Evolutionary conservation across 2,113 vertebrate species (phyloP), one percentile per base, ranked within the genome.

Genomic region (Thomomys bottae): DNA sequence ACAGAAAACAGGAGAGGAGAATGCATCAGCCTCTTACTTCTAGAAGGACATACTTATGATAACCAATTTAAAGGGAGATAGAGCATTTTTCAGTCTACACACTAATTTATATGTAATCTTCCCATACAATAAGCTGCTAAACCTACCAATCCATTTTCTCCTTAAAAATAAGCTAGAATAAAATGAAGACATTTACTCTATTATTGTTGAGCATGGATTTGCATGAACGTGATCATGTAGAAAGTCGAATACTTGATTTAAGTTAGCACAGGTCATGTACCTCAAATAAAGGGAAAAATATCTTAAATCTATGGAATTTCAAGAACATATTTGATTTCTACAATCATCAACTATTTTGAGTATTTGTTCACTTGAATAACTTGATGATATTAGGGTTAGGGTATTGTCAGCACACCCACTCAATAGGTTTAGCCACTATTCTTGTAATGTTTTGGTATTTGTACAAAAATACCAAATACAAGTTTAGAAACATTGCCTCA

Each of bases 281-380:
- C 80, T 7, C 24, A 70, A 68, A 81, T 84, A 23, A 45, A 49
- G 24, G 4, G 18, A 42, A 40, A 28, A n/a, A n/a, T n/a, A n/a
- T 71, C 5, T 75, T 80, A 76, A 89, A 88, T 78, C 14, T 30
- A 3, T 77, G 4, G 11, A 71, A 17, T 67, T 84, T 63, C 12
- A 83, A 70, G 8, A 26, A 36, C 9, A 5, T n/a, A n/a, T 81
- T 77, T 80, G 68, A 49, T 45, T 84, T 70, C 20, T 57, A 14
- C 1, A 34, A 28, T 49, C 24, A 78, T 42, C 78, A 73, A 59
- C 36, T n/a, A 77, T 70, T 26, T 79, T 72, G 26, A 4, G 59
- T 75, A 26, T 38, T 61, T 87, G 38, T 68, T 90, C 72, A 84
- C 9, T 10, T 84, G 30, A 28, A 26, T 94, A 77, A 34, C 84